Conservation (phyloP, 2,888 invertebrate genomes). For the Pyrrhia umbra region DNA sequence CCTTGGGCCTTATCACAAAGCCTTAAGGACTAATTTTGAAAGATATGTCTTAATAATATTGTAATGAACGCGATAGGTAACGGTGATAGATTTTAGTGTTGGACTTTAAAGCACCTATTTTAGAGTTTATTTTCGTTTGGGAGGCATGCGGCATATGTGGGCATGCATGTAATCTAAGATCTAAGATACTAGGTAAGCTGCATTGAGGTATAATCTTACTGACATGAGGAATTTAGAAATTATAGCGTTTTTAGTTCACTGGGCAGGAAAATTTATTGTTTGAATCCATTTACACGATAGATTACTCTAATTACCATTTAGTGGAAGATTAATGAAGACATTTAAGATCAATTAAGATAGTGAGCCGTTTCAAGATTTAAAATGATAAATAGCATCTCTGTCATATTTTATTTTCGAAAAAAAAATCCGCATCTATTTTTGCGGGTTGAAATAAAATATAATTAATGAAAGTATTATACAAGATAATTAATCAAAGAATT, state of each 20-base stretch:
- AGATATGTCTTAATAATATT: conserved; percentile 5
- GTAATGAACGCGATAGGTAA: conserved; percentile 19
- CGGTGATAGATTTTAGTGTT: not conserved
- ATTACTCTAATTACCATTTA: conserved; percentile 17
- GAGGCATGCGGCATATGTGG: not conserved
- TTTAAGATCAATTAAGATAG: conserved; percentile 1
- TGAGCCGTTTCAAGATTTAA: not conserved
- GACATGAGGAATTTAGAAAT: conserved; percentile 54
- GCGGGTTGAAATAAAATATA: too few relatives aligned
- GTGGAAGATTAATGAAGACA: conserved; percentile 2
- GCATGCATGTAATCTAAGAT: conserved; percentile 48
- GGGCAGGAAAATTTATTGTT: not conserved
- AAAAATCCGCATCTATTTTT: too few relatives aligned
- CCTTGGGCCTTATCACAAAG: conserved; percentile 44
- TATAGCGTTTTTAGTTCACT: conserved; percentile 22
- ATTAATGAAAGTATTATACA: too few relatives aligned
- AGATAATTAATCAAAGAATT: too few relatives aligned
- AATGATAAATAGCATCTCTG: not conserved
- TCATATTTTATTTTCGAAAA: too few relatives aligned
- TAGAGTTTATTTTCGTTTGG: conserved; percentile 29
- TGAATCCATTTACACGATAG: conserved; percentile 6
- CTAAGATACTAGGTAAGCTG: conserved; percentile 27
- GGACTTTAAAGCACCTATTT: not conserved
- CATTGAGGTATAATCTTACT: conserved; percentile 35
- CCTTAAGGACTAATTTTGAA: conserved; percentile 34